Evolutionary conservation across 1,140 invertebrate species (phyloP).

Genomic region (Formica selysi): DNA sequence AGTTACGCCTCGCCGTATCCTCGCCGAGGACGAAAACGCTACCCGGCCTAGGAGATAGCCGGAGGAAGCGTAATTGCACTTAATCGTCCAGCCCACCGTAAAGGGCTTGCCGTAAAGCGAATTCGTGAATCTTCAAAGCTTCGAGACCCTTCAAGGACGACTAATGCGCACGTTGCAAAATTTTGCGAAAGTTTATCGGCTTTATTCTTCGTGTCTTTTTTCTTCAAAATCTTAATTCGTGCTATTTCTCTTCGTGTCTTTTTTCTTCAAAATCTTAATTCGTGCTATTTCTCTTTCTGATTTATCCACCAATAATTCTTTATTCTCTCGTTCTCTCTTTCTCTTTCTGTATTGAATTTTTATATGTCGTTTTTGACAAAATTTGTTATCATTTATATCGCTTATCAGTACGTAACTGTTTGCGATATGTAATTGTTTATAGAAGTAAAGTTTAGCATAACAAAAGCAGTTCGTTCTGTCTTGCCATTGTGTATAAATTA

Average conservation of each 20-base stretch:
- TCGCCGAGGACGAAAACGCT: constrained; percentile 28
- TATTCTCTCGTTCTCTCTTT: background rate
- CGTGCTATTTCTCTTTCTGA: background rate
- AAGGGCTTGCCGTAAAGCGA: constrained; percentile 26
- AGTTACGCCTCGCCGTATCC: constrained; percentile 33
- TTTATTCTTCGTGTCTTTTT: background rate
- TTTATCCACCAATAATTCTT: background rate
- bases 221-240: background rate
- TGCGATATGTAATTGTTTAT: background rate
- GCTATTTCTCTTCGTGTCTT: background rate
- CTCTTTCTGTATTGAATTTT: background rate
- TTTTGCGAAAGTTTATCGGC: background rate
- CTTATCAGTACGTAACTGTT: background rate
- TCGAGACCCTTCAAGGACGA: constrained; percentile 9
- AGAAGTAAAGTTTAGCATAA: background rate
- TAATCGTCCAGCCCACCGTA: constrained; percentile 43
- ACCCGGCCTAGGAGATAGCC: background rate
- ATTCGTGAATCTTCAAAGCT: constrained; percentile 16
- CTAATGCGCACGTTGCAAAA: background rate
- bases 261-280: background rate
- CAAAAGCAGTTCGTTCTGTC: background rate
- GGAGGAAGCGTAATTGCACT: constrained; percentile 55
- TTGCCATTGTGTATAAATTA: background rate
- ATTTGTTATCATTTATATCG: background rate
- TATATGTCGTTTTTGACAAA: background rate